Conservation (phyloP, 2,797 vertebrate genomes). For the Malurus splendens region DNA sequence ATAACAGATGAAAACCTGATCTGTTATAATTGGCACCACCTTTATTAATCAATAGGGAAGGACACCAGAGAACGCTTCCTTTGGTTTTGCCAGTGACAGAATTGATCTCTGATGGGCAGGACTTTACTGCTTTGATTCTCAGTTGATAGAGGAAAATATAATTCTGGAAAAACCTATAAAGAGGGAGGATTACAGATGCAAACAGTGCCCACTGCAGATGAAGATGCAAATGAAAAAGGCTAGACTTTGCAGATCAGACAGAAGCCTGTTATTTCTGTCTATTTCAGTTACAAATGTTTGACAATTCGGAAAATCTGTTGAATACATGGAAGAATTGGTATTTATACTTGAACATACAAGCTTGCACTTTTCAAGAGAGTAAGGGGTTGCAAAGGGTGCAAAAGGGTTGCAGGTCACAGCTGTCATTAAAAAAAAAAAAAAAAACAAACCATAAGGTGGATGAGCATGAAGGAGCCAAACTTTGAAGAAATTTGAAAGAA, state of each 20-base stretch:
- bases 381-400: neutral
- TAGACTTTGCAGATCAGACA: neutral
- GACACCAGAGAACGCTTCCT: neutral
- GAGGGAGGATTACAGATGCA: neutral
- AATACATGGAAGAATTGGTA: neutral
- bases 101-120: rapidly evolving
- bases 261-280: neutral
- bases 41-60: neutral
- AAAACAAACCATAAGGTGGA: neutral
- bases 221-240: neutral
- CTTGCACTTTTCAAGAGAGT: neutral
- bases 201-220: neutral
- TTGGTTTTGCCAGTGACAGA: neutral
- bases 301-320: neutral
- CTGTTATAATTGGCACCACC: neutral
- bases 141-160: neutral
- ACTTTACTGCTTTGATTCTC: neutral
- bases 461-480: neutral
- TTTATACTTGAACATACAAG: neutral
- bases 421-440: neutral
- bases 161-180: neutral
- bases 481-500: neutral
- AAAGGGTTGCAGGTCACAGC: neutral
- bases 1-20: neutral
- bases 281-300: neutral